Conservation (phyloP, 2,888 invertebrate species). For the Linnaemya vulpina region DNA sequence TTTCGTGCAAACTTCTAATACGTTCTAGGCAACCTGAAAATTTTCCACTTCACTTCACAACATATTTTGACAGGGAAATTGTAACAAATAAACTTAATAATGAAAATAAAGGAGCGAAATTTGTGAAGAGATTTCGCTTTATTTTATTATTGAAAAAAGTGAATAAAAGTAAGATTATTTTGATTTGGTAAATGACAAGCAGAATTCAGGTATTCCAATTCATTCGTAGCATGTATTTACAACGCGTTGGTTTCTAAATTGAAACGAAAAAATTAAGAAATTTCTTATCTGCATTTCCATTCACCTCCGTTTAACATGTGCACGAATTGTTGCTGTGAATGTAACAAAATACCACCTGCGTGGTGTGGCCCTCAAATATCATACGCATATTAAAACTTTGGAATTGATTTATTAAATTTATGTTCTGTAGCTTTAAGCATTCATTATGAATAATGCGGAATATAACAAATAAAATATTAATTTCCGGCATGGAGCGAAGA, state of each 20-base stretch:
- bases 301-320: background rate
- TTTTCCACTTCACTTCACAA: background rate
- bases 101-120: background rate
- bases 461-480: background rate
- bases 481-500: too few species aligned
- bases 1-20: background rate
- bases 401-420: background rate
- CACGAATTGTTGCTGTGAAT: background rate
- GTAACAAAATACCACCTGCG: background rate
- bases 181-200: constrained; percentile 3
- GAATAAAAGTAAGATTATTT: background rate
- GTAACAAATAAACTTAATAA: background rate
- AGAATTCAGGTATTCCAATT: background rate
- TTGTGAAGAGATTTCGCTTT: background rate
- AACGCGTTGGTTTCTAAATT: background rate
- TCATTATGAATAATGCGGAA: background rate
- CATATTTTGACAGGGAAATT: background rate
- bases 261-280: background rate
- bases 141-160: background rate
- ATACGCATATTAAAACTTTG: background rate
- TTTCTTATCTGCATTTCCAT: background rate
- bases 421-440: background rate
- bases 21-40: background rate
- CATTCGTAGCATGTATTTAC: background rate
- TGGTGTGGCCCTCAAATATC: background rate